A percentile compares a stretch with the other conserved stretches of the same genome.
phyloP scores from a whole-genome alignment of 2,888 invertebrate genomes.

The Apoda limacodes region DNA sequence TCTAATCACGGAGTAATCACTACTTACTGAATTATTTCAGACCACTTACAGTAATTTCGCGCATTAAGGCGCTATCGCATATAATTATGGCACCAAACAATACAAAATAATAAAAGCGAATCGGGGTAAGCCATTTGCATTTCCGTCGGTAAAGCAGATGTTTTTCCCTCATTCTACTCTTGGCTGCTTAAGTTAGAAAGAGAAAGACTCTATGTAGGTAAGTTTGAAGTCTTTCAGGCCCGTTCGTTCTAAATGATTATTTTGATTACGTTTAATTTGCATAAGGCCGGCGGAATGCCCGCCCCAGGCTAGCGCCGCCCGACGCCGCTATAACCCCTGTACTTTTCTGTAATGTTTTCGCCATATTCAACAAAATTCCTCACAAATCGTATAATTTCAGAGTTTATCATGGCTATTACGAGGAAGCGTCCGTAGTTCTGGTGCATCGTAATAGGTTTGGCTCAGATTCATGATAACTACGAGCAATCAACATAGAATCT shows the following conservation, averaged over 20 bases:
- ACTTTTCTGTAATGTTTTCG: constrained; percentile 70
- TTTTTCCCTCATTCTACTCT: constrained; percentile 35
- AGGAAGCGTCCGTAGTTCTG: constrained; percentile 57
- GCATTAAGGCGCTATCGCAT: constrained; percentile 51
- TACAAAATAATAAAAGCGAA: constrained; percentile 57
- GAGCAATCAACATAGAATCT: constrained; percentile 64
- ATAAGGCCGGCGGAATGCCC: constrained; percentile 48
- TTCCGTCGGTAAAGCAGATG: constrained; percentile 39
- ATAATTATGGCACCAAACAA: constrained; percentile 52
- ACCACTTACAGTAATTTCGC: constrained; percentile 54
- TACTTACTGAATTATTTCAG: constrained; percentile 53
- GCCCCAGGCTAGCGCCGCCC: constrained; percentile 47
- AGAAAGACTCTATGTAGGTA: constrained; percentile 38
- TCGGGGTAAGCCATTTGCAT: constrained; percentile 55
- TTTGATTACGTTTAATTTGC: constrained; percentile 70
- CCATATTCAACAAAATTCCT: constrained; percentile 69
- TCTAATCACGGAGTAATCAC: constrained; percentile 34
- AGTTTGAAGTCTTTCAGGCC: constrained; percentile 35
- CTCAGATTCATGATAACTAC: constrained; percentile 66
- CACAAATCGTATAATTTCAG: constrained; percentile 68
- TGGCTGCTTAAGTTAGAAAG: constrained; percentile 26
- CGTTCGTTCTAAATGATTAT: constrained; percentile 59
- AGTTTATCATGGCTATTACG: constrained; percentile 67
- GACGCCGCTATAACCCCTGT: constrained; percentile 59
- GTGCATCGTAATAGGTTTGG: constrained; percentile 55